A percentile compares a stretch with the other conserved stretches of the same genome.
Conservation (phyloP, 2,888 invertebrate species). For the Troides oblongomaculatus region DNA sequence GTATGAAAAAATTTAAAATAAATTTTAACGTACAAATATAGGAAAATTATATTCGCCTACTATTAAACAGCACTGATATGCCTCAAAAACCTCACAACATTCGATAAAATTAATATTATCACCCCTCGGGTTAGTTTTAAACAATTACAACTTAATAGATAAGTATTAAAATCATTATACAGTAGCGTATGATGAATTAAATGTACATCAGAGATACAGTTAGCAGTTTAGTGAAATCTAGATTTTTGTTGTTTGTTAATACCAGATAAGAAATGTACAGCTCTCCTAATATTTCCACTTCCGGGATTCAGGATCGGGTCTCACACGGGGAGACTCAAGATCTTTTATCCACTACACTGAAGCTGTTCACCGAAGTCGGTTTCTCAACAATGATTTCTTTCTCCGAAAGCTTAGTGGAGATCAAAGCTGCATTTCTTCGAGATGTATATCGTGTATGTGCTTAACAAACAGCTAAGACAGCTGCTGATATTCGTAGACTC, state of each 20-base stretch:
- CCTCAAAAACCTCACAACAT: slow-evolving; percentile 65
- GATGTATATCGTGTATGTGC: no score
- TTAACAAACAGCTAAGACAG: no score
- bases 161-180: slow-evolving; percentile 37
- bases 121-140: slow-evolving; percentile 47
- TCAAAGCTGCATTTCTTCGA: no score
- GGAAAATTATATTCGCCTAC: slow-evolving; percentile 48
- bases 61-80: slow-evolving; percentile 64
- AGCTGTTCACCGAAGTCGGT: no score
- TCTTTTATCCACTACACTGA: no score
- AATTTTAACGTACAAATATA: slow-evolving; percentile 49
- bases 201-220: slow-evolving; percentile 27
- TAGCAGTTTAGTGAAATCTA: slow-evolving; percentile 30
- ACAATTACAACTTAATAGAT: slow-evolving; percentile 33
- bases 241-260: slow-evolving; percentile 33
- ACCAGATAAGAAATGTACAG: no score
- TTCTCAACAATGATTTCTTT: no score
- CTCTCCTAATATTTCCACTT: slow-evolving; percentile 23
- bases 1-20: slow-evolving; percentile 35
- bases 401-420: no score
- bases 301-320: neutral
- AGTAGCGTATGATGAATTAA: slow-evolving; percentile 34
- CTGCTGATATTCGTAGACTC: no score
- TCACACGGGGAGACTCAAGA: no score
- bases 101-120: slow-evolving; percentile 55